Evolutionary conservation across 2,113 vertebrate species (phyloP).

Genomic region (Vulpes vulpes): DNA sequence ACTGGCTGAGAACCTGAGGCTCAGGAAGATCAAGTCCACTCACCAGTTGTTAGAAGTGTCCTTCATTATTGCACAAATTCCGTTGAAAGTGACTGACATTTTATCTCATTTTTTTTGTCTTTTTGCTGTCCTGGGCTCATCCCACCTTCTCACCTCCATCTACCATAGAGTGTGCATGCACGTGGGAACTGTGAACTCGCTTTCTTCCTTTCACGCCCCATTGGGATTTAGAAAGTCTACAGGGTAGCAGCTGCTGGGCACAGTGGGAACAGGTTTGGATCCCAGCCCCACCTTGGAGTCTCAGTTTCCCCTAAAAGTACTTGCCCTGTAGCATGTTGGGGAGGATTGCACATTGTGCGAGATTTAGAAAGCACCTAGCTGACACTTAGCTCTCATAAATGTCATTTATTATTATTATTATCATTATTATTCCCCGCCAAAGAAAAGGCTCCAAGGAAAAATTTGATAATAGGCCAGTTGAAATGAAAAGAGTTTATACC

Average conservation of each 20-base stretch:
- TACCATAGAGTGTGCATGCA: neutral
- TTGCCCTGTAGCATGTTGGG: fast-evolving
- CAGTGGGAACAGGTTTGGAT: neutral
- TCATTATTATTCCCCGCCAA: neutral
- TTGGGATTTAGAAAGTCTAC: neutral
- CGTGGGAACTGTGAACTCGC: neutral
- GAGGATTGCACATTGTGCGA: fast-evolving
- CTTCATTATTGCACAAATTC: neutral
- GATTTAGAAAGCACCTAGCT: neutral
- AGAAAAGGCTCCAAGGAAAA: neutral
- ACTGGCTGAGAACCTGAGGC: neutral
- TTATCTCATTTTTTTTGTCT: neutral
- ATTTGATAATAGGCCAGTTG: neutral
- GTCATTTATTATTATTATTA: neutral
- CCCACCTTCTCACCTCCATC: too few relatives aligned
- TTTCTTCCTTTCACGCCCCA: neutral
- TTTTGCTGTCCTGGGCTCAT: fast-evolving
- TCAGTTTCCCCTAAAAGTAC: neutral
- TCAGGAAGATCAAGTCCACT: fast-evolving
- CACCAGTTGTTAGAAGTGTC: neutral
- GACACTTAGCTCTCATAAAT: neutral
- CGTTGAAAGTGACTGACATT: neutral
- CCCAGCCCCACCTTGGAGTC: neutral
- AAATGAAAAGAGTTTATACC: neutral
- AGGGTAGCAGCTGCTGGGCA: fast-evolving